A percentile compares a stretch with the other conserved stretches of the same genome.
phyloP scores from a whole-genome alignment of 1,140 invertebrate genomes.

The Gryllus bimaculatus region DNA sequence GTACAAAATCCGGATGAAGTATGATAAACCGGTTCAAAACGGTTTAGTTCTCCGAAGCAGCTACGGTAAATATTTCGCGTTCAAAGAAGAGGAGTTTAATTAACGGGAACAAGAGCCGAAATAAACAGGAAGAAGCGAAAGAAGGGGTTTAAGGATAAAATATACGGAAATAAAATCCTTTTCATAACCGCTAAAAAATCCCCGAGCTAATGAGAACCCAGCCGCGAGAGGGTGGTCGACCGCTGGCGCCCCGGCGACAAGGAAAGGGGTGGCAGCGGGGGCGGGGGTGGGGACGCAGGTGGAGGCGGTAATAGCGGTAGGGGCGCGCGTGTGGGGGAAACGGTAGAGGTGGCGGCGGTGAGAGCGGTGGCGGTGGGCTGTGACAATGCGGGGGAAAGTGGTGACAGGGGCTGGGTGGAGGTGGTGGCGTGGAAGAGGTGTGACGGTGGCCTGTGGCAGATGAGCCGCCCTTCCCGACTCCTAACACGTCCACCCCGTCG shows the following conservation, averaged over 20 bases:
- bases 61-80: background rate
- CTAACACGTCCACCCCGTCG: no score
- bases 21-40: background rate
- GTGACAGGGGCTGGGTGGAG: no score
- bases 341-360: no score
- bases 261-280: background rate
- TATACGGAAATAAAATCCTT: constrained; percentile 5
- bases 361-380: background rate
- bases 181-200: constrained; percentile 1
- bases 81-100: background rate
- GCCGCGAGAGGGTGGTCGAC: background rate
- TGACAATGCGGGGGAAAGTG: no score
- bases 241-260: no score
- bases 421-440: no score
- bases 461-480: no score
- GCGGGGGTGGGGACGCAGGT: background rate
- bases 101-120: background rate
- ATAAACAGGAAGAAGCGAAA: background rate
- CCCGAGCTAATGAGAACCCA: background rate
- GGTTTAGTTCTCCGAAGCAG: background rate
- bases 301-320: background rate
- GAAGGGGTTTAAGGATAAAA: background rate
- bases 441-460: no score
- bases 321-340: background rate
- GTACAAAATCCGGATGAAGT: background rate